Conservation (phyloP, 2,888 invertebrate genomes). For the Drosophila trichaetosa region DNA sequence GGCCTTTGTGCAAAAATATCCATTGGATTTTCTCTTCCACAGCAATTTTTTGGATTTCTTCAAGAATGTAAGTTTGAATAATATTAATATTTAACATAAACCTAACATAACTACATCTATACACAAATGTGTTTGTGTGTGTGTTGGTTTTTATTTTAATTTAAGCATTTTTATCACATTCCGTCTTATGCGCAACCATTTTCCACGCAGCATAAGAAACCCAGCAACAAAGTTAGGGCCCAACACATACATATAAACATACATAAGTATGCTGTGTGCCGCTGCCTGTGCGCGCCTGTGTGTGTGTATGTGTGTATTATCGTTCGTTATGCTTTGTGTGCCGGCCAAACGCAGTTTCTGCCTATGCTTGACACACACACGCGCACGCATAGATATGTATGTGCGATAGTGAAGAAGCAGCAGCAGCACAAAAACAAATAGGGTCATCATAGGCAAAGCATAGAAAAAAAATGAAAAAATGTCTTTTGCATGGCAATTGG, state of each 20-base stretch:
- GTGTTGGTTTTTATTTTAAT: slow-evolving; percentile 28
- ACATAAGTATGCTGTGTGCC: slow-evolving; percentile 25
- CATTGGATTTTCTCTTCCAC: slow-evolving; percentile 73
- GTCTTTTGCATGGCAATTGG: slow-evolving; percentile 48
- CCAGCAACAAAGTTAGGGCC: slow-evolving; percentile 55
- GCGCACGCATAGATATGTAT: slow-evolving; percentile 48
- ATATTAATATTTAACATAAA: not conserved
- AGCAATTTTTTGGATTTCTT: slow-evolving; percentile 80
- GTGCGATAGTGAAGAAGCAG: slow-evolving; percentile 40
- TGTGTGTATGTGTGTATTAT: slow-evolving; percentile 56
- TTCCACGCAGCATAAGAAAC: slow-evolving; percentile 58
- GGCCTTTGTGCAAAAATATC: slow-evolving; percentile 66
- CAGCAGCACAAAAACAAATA: slow-evolving; percentile 55
- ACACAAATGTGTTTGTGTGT: not conserved
- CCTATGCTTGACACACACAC: slow-evolving; percentile 62
- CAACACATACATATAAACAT: slow-evolving; percentile 19
- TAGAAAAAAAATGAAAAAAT: slow-evolving; percentile 18
- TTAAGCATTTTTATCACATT: slow-evolving; percentile 48
- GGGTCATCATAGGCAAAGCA: slow-evolving; percentile 64
- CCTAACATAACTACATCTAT: slow-evolving; percentile 1
- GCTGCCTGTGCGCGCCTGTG: slow-evolving; percentile 5
- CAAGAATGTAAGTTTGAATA: slow-evolving; percentile 74
- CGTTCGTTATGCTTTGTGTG: slow-evolving; percentile 71
- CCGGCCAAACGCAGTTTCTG: slow-evolving; percentile 60
- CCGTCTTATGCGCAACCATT: slow-evolving; percentile 61